These are phyloP conservation scores for Meiosimyza platycephala DNA, from an alignment of 2,888 invertebrate species.

Conservation along the genomic window DNA sequence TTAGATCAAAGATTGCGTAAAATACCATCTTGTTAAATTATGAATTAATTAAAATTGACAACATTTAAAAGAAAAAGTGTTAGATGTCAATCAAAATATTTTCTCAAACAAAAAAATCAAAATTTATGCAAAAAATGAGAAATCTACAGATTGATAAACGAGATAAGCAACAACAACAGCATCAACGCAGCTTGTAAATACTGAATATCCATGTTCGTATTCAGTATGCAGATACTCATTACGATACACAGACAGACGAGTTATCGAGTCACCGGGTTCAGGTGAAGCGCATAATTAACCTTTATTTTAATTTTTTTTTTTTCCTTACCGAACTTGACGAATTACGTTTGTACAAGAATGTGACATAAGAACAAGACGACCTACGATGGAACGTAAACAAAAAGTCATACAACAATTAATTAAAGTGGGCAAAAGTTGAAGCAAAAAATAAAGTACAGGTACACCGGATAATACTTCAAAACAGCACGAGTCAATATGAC, in stretches of 20 bases:
- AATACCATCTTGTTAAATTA: too few relatives aligned
- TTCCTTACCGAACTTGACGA: slow-evolving; percentile 24
- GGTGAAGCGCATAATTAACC: slow-evolving; percentile 25
- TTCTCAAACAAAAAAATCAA: background rate
- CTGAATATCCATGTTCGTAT: background rate
- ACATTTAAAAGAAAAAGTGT: slow-evolving; percentile 13
- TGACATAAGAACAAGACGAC: slow-evolving; percentile 37
- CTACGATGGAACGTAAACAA: slow-evolving; percentile 27
- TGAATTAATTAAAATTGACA: too few relatives aligned
- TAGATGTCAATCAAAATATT: slow-evolving; percentile 33
- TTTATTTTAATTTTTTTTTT: slow-evolving; percentile 9
- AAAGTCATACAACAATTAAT: slow-evolving; percentile 2
- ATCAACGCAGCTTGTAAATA: background rate
- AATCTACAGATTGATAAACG: slow-evolving; percentile 9
- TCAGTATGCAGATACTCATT: slow-evolving; percentile 9
- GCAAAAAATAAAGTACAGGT: background rate
- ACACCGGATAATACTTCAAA: background rate
- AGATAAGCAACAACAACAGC: background rate
- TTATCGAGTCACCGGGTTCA: background rate
- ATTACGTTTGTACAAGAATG: slow-evolving; percentile 32
- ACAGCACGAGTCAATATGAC: slow-evolving; percentile 21
- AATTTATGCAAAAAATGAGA: slow-evolving; percentile 4
- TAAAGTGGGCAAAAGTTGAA: slow-evolving; percentile 11
- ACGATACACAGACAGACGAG: background rate
- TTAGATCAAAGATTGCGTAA: too few relatives aligned